phyloP scores from a whole-genome alignment of 2,797 vertebrate species.

The Scolopax bukidnonensis region DNA sequence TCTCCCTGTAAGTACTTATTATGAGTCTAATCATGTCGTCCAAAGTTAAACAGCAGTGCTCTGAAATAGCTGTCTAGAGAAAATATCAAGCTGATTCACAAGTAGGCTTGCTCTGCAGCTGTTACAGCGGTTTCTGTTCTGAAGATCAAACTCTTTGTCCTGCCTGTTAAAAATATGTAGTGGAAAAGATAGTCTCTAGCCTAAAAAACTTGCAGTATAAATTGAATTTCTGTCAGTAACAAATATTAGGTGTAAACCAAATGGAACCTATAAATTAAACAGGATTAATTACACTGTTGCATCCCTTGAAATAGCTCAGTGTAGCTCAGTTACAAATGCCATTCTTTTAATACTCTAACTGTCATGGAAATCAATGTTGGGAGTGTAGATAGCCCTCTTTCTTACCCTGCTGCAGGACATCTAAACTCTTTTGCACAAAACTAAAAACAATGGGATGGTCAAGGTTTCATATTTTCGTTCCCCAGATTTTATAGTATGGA shows the following conservation, averaged over 20 bases:
- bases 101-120: background rate
- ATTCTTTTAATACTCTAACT: background rate
- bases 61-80: background rate
- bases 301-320: background rate
- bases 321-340: background rate
- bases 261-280: background rate
- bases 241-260: background rate
- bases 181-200: background rate
- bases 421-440: background rate
- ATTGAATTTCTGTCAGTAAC: background rate
- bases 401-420: background rate
- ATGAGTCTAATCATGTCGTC: background rate
- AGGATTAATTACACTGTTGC: background rate
- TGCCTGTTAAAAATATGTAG: background rate
- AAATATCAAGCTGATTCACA: conserved; percentile 22
- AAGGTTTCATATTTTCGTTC: background rate
- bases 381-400: background rate
- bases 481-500: background rate
- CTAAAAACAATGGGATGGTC: accelerated
- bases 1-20: background rate
- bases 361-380: background rate
- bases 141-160: background rate
- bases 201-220: background rate
- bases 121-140: background rate
- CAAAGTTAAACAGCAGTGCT: background rate